A percentile compares a stretch with the other conserved stretches of the same genome.
These are phyloP conservation scores for Gnathonemus longibarbis DNA, from an alignment of 2,113 vertebrate species.

Conservation along the genomic window DNA sequence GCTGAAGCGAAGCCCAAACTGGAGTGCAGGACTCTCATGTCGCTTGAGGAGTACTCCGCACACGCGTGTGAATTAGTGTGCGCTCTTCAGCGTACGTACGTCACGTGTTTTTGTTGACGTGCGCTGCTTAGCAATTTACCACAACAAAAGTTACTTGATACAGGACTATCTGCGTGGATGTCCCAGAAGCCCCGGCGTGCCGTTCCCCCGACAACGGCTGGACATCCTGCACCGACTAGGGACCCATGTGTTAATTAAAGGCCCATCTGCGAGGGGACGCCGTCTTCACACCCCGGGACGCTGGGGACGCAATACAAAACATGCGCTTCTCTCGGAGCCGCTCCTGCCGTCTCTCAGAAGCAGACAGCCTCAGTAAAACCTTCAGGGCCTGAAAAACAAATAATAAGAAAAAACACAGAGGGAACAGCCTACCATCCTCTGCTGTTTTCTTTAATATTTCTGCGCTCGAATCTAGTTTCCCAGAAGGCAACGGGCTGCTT, in stretches of 20 bases:
- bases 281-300: constrained; percentile 38
- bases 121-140: neutral
- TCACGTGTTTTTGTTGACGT: neutral
- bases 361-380: neutral
- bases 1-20: neutral
- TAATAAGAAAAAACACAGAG: neutral
- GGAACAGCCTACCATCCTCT: neutral
- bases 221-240: constrained; percentile 35
- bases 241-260: constrained; percentile 51
- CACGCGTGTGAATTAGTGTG: neutral
- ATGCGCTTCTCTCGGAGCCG: constrained; percentile 15
- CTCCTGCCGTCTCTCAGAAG: neutral
- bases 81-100: too few relatives aligned
- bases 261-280: constrained; percentile 47
- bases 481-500: neutral
- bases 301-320: constrained; percentile 30
- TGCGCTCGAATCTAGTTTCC: neutral
- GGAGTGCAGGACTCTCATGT: neutral
- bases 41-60: neutral
- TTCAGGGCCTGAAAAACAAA: neutral
- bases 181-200: constrained; percentile 27
- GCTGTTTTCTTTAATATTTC: neutral
- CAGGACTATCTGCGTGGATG: constrained; percentile 2
- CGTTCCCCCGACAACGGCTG: constrained; percentile 37
- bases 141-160: constrained; percentile 8